Evolutionary conservation across 2,888 invertebrate species (phyloP), one percentile per base, ranked within the genome.

Genomic region (Teleogryllus oceanicus): DNA sequence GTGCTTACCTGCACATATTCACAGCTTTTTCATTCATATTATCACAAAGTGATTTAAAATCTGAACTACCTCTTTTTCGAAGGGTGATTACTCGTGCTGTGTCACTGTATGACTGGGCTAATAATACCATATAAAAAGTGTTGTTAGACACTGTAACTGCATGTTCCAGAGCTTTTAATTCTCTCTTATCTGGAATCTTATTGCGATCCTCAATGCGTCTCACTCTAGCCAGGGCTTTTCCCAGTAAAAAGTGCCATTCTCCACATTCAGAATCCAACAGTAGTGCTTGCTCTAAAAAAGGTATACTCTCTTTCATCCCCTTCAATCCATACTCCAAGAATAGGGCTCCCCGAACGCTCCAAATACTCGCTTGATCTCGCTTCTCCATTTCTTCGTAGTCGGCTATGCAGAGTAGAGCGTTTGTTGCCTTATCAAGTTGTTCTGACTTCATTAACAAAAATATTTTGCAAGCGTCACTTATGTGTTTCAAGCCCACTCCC

Each of bases 201-300:
- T n/a, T 20, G 21, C 16, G 37, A n/a, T 18, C 74, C 5, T 16
- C 37, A 3, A 13, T 24, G 13, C 75, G 20, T 20, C 75, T 75
- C 13, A 21, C 21, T 13, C 75, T 20, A n/a, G 21, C 18, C 16
- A 75, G 75, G 21, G 75, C 75, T 21, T 75, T 75, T 21, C 75
- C 75, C 75, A 75, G 75, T 11, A 75, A 16, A 24, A 75, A 75
- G 20, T 75, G 75, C 75, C 18, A n/a, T 24, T 75, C 75, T 11
- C 12, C 12, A 62, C 62, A 62, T 5, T 62, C 16, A 62, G 16
- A 8, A 62, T 62, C 62, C n/a, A 62, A 62, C n/a, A 18, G 16
- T 16, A 62, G 16, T 62, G 62, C 62, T 62, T n/a, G 13, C n/a
- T 62, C 62, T 13, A 62, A 18, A 62, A 13, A 62, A 18, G 13